Conservation (phyloP, 2,113 vertebrate genomes). For the Panthera leo region DNA sequence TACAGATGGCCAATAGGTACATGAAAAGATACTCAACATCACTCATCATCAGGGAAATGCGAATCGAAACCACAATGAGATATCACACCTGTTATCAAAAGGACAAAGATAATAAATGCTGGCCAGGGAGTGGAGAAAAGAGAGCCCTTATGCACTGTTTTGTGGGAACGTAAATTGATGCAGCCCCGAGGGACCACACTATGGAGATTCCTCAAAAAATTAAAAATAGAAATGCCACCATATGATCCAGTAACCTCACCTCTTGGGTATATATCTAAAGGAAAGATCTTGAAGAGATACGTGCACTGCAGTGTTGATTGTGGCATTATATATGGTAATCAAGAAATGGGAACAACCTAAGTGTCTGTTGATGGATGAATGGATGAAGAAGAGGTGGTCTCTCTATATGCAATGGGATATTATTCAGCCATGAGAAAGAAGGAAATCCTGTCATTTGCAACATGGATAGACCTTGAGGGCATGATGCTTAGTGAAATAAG, state of each 20-base stretch:
- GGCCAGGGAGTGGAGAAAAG: not conserved
- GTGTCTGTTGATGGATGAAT: not conserved
- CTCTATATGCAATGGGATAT: not conserved
- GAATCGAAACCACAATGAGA: not conserved
- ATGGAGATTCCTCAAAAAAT: not conserved
- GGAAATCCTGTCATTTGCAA: not conserved
- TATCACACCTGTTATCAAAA: not conserved
- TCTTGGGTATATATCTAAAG: not conserved
- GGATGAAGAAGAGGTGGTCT: not conserved
- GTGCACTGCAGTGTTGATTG: not conserved
- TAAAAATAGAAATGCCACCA: not conserved
- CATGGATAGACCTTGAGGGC: not conserved
- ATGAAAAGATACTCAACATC: not conserved
- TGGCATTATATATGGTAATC: not conserved
- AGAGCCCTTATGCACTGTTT: not conserved
- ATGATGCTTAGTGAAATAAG: not conserved
- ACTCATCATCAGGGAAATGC: not conserved
- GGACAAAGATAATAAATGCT: not conserved
- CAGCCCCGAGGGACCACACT: not conserved
- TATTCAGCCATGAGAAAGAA: not conserved
- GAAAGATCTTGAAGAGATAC: not conserved
- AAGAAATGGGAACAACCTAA: not conserved
- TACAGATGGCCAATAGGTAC: not conserved
- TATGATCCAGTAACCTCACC: not conserved
- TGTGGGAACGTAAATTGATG: not conserved